Percentiles rank a stretch among this genome's conserved stretches.
Conservation (phyloP, 2,113 vertebrate genomes). For the Silurus asotus region DNA sequence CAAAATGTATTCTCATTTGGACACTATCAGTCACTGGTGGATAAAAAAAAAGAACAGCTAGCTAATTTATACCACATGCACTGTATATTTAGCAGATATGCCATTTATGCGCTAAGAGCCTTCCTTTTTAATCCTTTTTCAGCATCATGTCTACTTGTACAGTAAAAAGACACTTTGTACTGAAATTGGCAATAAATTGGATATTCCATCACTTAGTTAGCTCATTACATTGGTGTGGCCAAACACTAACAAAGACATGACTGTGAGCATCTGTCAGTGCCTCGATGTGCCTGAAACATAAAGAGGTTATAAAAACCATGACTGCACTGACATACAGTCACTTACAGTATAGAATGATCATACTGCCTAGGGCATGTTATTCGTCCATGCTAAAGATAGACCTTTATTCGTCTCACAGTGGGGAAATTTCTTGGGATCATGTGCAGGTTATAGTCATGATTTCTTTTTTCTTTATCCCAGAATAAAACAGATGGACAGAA, state of each 20-base stretch:
- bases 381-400: slow-evolving; percentile 64
- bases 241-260: slow-evolving; percentile 33
- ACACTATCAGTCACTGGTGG: slow-evolving; percentile 21
- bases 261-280: slow-evolving; percentile 10
- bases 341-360: slow-evolving; percentile 57
- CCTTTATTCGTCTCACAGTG: too few species aligned
- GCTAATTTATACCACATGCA: slow-evolving; percentile 4
- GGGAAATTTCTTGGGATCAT: slow-evolving; percentile 65
- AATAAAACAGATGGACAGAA: slow-evolving; percentile 65
- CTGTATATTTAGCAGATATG: slow-evolving; percentile 13
- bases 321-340: neutral
- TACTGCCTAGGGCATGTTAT: slow-evolving; percentile 61
- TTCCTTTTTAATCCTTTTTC: neutral
- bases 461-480: slow-evolving; percentile 70
- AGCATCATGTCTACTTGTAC: neutral
- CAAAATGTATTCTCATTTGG: slow-evolving; percentile 17
- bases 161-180: neutral
- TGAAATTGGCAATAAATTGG: slow-evolving; percentile 1
- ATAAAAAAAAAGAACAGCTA: neutral
- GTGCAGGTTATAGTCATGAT: slow-evolving; percentile 67
- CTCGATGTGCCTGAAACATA: neutral
- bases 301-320: neutral
- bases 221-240: slow-evolving; percentile 23
- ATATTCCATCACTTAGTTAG: slow-evolving; percentile 13
- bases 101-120: neutral